Conservation (phyloP, 2,797 vertebrate species). For the Liparis tanakae region DNA sequence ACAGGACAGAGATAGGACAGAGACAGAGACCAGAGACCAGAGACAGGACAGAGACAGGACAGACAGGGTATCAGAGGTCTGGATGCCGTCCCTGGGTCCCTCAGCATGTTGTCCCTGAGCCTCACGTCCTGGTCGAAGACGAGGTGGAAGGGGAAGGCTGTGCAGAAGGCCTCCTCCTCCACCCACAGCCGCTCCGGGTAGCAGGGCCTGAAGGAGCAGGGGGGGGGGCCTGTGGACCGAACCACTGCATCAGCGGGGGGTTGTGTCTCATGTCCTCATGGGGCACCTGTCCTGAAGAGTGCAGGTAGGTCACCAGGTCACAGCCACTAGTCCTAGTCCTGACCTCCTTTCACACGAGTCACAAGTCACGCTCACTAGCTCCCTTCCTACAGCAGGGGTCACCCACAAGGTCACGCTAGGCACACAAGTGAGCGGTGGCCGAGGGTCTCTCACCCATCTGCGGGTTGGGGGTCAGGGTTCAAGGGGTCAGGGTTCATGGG, state of each 20-base stretch:
- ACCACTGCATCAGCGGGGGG: background rate
- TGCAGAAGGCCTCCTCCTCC: conserved; percentile 81
- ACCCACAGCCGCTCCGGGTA: conserved; percentile 82
- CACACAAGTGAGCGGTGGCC: too few relatives aligned
- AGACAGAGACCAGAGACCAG: too few relatives aligned
- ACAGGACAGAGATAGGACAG: too few relatives aligned
- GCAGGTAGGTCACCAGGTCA: background rate
- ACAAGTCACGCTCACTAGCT: background rate
- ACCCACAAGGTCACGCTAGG: too few relatives aligned
- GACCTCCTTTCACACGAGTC: background rate
- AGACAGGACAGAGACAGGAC: too few relatives aligned
- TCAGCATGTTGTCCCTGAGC: background rate
- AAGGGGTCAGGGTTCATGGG: too few relatives aligned
- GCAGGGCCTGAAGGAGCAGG: conserved; percentile 67
- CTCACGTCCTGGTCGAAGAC: conserved; percentile 84
- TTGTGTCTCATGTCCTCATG: background rate
- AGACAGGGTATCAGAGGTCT: background rate
- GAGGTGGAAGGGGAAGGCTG: conserved; percentile 82
- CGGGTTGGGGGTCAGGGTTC: too few relatives aligned
- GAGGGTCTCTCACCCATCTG: too few relatives aligned
- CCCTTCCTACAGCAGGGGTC: too few relatives aligned
- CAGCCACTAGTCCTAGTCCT: background rate
- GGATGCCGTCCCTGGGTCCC: background rate
- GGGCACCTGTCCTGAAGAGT: background rate
- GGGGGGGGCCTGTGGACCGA: conserved; percentile 60